A percentile compares a stretch with the other conserved stretches of the same genome.
These are phyloP conservation scores for Odocoileus virginianus DNA, from an alignment of 2,113 vertebrate genomes.

Conservation along the genomic window DNA sequence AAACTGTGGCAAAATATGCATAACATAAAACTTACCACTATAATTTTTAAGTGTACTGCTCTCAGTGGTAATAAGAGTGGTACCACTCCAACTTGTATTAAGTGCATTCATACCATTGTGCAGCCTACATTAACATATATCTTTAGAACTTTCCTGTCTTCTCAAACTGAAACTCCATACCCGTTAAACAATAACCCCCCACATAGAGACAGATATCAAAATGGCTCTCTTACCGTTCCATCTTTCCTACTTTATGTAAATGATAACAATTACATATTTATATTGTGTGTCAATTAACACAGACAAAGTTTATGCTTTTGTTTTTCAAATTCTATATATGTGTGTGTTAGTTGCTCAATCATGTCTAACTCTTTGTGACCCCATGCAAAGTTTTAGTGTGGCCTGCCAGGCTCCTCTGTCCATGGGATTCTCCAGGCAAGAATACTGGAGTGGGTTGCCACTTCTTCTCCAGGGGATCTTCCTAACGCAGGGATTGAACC, in stretches of 20 bases:
- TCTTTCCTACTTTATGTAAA: neutral
- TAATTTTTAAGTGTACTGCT: neutral
- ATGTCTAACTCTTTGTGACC: neutral
- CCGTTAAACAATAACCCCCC: neutral
- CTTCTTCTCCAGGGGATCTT: neutral
- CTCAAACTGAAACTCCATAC: neutral
- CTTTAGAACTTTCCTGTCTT: neutral
- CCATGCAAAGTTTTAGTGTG: neutral
- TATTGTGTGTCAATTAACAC: neutral
- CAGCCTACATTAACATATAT: neutral
- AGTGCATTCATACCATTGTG: neutral
- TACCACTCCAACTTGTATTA: neutral
- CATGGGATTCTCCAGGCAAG: neutral
- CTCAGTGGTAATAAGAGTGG: neutral
- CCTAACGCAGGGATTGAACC: neutral
- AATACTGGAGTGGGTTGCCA: neutral
- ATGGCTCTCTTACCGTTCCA: neutral
- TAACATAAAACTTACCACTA: neutral
- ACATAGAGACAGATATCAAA: neutral
- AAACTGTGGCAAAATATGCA: neutral
- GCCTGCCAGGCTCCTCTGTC: neutral
- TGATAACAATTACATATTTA: neutral
- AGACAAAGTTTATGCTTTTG: neutral
- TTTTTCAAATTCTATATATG: neutral
- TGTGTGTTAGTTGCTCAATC: neutral